Base-by-base conservation (phyloP, 1,140 invertebrate genomes). In the Scaptomyza pallida region DNA sequence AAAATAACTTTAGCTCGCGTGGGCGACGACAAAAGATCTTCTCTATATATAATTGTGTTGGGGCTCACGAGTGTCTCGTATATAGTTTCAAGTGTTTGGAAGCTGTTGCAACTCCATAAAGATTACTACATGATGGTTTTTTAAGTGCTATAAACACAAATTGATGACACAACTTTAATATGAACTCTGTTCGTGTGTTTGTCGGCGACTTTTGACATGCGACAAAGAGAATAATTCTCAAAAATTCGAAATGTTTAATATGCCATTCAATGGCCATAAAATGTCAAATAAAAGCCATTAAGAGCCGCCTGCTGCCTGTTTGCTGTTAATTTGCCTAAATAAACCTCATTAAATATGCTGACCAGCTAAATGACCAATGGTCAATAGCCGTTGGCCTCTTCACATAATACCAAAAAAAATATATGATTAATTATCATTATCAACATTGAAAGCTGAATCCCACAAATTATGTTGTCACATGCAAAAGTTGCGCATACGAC, bases 381-480 rank as follows among this genome's bases (percentile, higher is more conserved):
- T 41, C 54, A 41, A 60, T 60, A 35, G 30, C 21, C 35, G 17
- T 2, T 23, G 51, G 47, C 30, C 40, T 55, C 30, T 40, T 30
- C 43, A 50, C 45, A 65, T n/a, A n/a, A n/a, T n/a, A 77, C 57
- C 13, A 16, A 33, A 35, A 51, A 71, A 85, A 79, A 30, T 21
- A 30, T 57, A 55, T 78, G 62, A 72, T 83, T 72, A 83, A 83
- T 82, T 75, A 82, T 78, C 77, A 30, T 30, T 30, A 82, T 70
- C 78, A 67, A 65, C 47, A 44, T 50, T 51, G 59, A 50, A 48
- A 59, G 40, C 54, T 6, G 26, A 77, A 64, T 47, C 72, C 85
- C 72, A 76, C 72, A 89, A 89, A 89, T 89, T 89, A 89, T 89
- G 85, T 89, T 89, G 83, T 89, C 83, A 89, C 75, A 89, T 88